Conservation (phyloP, 2,113 vertebrate species). For the Dipodomys merriami region DNA sequence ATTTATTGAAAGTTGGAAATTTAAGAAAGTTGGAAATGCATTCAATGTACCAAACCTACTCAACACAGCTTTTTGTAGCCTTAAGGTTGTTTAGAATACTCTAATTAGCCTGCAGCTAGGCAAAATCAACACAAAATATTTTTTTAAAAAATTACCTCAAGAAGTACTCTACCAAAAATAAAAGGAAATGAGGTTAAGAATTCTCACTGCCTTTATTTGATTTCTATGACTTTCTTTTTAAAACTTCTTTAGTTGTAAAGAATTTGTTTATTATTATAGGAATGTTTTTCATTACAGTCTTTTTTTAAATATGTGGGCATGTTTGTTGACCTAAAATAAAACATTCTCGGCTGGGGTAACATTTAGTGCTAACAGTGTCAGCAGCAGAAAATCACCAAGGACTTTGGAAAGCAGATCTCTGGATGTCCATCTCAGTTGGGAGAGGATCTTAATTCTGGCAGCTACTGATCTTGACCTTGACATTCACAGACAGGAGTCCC, state of each 20-base stretch:
- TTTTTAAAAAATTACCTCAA: neutral
- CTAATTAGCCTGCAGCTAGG: neutral
- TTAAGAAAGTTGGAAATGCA: neutral
- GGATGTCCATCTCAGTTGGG: neutral
- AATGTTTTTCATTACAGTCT: neutral
- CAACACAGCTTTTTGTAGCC: neutral
- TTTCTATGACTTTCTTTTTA: neutral
- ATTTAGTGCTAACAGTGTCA: neutral
- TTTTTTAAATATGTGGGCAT: neutral
- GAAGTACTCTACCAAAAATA: neutral
- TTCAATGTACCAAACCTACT: neutral
- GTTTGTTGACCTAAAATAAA: slow-evolving; percentile 15
- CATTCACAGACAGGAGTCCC: neutral
- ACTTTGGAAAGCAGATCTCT: neutral
- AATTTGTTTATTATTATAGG: neutral
- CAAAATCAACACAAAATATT: neutral
- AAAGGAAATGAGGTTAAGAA: neutral
- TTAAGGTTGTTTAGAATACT: neutral
- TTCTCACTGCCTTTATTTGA: neutral
- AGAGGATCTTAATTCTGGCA: neutral
- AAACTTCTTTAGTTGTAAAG: neutral
- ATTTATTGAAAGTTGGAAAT: neutral
- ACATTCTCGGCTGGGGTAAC: neutral
- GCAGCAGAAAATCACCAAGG: neutral
- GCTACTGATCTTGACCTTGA: slow-evolving; percentile 40